Base-by-base conservation (phyloP, 2,888 invertebrate species). In the Lordiphosa fenestrarum region DNA sequence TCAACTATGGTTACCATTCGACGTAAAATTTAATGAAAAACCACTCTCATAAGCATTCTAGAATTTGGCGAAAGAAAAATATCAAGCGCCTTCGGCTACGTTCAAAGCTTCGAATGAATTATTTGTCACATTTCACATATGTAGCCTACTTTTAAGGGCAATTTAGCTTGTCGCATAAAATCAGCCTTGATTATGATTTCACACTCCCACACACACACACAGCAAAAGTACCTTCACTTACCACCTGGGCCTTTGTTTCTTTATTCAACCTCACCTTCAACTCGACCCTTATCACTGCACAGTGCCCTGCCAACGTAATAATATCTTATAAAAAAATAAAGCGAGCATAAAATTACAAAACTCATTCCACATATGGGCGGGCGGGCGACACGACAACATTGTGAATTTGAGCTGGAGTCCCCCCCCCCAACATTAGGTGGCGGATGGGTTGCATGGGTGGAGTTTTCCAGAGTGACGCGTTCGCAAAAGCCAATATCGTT, bases 401-500 rank as follows among this genome's bases (percentile, higher is more conserved):
- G 58, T 48, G 53, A 74, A 57, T 69, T 57, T 50, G 63, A 53
- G 53, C 54, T 33, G 41, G 37, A 53, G 42, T 50, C 12, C 21
- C 44, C 25, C 12, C 21, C 44, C 25, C 10, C 12, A 15, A 15
- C 23, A 41, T 15, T n/a, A 40, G 35, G 38, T 30, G 9, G 30
- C 13, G n/a, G 33, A 59, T 42, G 50, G 38, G 62, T 36, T 62
- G 36, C 36, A 47, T 9, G 15, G 61, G 48, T 48, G 74, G 74
- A 66, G 57, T 74, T 65, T 61, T 58, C 59, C 64, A 57, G 54
- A 49, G 65, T 59, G 63, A 63, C 66, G 65, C 71, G 41, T 56
- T 62, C 38, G 56, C 64, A 73, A 82, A 81, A 82, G 83, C 80
- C 77, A 77, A 77, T 77, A 77, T 82, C 62, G 66, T 50, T 53